Evolutionary conservation across 2,113 vertebrate genomes (phyloP).

Genomic region (Pelvicachromis taeniatus): DNA sequence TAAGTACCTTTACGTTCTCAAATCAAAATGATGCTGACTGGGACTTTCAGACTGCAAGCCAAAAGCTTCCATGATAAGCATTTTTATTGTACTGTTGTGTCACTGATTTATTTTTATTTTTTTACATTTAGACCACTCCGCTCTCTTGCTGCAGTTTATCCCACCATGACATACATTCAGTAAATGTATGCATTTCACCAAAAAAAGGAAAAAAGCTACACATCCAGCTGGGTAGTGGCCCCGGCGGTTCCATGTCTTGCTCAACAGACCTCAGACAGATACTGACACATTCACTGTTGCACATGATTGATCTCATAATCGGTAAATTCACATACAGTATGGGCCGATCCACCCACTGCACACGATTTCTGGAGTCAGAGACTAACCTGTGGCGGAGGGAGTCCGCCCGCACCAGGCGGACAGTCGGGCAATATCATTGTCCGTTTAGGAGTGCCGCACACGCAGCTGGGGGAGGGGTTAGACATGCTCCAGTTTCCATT

Average conservation of each 20-base stretch:
- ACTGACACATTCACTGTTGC: not conserved
- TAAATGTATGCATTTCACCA: not conserved
- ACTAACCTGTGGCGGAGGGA: constrained; percentile 88
- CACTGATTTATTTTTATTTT: constrained; percentile 32
- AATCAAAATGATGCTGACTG: constrained; percentile 65
- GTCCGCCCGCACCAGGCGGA: constrained; percentile 83
- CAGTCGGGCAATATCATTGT: constrained; percentile 90
- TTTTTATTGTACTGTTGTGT: constrained; percentile 40
- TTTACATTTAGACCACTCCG: not conserved
- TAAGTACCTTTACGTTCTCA: constrained; percentile 57
- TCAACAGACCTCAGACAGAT: not conserved
- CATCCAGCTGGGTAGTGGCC: not conserved
- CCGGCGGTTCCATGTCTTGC: not conserved
- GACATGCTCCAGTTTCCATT: constrained; percentile 93
- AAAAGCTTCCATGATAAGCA: constrained; percentile 54
- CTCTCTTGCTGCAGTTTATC: not conserved
- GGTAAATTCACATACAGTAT: not conserved
- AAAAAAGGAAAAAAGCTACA: not conserved
- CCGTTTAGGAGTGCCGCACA: constrained; percentile 84
- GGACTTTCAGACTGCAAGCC: constrained; percentile 28
- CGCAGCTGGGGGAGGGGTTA: constrained; percentile 88
- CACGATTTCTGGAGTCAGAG: not conserved
- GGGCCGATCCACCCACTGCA: not conserved
- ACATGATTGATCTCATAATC: not conserved
- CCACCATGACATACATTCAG: not conserved